These are phyloP conservation scores for Sternarchorhynchus goeldii DNA, from an alignment of 2,797 vertebrate species.

Conservation along the genomic window DNA sequence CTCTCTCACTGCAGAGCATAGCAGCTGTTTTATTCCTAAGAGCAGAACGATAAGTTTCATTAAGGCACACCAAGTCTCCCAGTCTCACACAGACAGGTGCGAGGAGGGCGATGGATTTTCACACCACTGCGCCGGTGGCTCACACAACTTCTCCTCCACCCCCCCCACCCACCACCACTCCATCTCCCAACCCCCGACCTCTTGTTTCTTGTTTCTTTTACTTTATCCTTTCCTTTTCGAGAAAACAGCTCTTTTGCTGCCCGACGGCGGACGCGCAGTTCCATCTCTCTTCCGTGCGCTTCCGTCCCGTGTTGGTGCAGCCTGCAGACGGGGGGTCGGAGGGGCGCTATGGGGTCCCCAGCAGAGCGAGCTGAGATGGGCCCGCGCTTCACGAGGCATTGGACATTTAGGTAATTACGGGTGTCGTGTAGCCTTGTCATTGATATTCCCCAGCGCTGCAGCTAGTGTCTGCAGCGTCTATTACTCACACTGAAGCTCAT, in stretches of 20 bases:
- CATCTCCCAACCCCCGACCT: not conserved
- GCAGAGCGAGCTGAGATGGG: constrained; percentile 17
- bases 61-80: constrained; percentile 47
- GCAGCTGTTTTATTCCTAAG: constrained; percentile 59
- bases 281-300: too few relatives aligned
- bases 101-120: constrained; percentile 30
- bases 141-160: constrained; percentile 4
- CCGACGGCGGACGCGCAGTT: too few relatives aligned
- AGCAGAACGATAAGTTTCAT: constrained; percentile 56
- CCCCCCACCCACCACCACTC: not conserved
- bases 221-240: too few relatives aligned
- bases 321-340: too few relatives aligned
- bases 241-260: too few relatives aligned
- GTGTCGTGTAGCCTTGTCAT: constrained; percentile 52
- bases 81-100: constrained; percentile 54
- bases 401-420: constrained; percentile 61
- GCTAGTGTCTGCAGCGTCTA: constrained; percentile 65
- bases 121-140: constrained; percentile 10
- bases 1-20: constrained; percentile 45
- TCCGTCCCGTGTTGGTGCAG: too few relatives aligned
- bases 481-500: constrained; percentile 79
- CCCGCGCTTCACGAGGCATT: constrained; percentile 44
- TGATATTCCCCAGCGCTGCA: constrained; percentile 53
- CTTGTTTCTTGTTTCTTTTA: not conserved
- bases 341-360: too few relatives aligned